These are phyloP conservation scores for Drosophila sulfurigaster DNA, from an alignment of 1,140 invertebrate species.

Conservation along the genomic window DNA sequence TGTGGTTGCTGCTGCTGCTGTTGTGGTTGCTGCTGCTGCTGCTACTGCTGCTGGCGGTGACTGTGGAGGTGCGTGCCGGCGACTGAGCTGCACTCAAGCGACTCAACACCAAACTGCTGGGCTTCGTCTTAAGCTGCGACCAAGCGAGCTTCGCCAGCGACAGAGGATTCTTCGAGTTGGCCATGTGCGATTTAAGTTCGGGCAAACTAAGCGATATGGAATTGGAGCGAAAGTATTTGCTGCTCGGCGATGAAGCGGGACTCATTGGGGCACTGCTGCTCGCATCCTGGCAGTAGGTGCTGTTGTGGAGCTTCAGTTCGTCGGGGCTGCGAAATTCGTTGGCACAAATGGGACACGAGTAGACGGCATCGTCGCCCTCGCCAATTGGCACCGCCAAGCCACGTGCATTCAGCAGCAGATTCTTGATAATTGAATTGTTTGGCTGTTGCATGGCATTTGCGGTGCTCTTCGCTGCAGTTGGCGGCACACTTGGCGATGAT, in stretches of 20 bases:
- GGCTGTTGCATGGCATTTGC: constrained; percentile 30
- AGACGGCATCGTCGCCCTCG: constrained; percentile 86
- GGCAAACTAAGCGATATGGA: constrained; percentile 86
- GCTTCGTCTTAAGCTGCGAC: constrained; percentile 84
- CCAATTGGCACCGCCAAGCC: constrained; percentile 85
- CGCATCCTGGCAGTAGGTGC: constrained; percentile 88
- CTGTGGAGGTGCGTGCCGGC: constrained; percentile 57
- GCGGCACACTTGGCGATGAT: constrained; percentile 2
- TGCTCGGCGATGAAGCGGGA: constrained; percentile 71
- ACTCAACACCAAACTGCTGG: constrained; percentile 86
- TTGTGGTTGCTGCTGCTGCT: constrained; percentile 8
- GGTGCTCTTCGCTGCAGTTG: constrained; percentile 11
- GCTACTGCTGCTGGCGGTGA: constrained; percentile 34
- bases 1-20: constrained; percentile 21
- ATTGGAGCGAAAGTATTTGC: constrained; percentile 84
- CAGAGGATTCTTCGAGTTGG: constrained; percentile 84
- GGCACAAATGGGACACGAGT: constrained; percentile 88
- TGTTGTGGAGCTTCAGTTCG: constrained; percentile 89
- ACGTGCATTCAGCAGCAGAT: constrained; percentile 90
- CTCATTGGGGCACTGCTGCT: constrained; percentile 79
- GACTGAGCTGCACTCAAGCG: constrained; percentile 72
- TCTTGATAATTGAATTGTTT: constrained; percentile 93
- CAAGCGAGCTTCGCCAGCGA: constrained; percentile 79
- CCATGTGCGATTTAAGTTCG: constrained; percentile 85
- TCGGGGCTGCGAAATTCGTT: constrained; percentile 89